Percentiles rank a stretch among this genome's conserved stretches.
Conservation (phyloP, 2,888 invertebrate genomes). For the Acanthopleura granulata region DNA sequence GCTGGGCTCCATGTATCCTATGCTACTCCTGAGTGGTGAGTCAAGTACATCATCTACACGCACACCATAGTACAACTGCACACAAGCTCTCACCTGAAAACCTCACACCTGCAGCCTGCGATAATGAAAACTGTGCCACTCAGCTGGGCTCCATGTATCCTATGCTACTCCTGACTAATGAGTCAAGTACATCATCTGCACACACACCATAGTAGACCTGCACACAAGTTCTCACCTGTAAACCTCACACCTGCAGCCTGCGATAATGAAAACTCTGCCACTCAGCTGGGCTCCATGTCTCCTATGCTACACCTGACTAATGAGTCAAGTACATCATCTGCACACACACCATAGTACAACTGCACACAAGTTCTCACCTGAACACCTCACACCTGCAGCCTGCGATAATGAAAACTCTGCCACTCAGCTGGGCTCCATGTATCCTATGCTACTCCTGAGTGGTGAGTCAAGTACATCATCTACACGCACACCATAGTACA, state of each 20-base stretch:
- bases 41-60: slow-evolving; percentile 30
- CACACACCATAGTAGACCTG: too few relatives aligned
- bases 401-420: slow-evolving; percentile 93
- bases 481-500: too few relatives aligned
- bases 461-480: slow-evolving; percentile 81
- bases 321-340: slow-evolving; percentile 70
- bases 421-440: slow-evolving; percentile 93
- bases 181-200: slow-evolving; percentile 58
- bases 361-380: too few relatives aligned
- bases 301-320: slow-evolving; percentile 92
- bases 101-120: slow-evolving; percentile 89
- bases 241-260: slow-evolving; percentile 89
- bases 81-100: too few relatives aligned
- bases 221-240: too few relatives aligned
- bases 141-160: slow-evolving; percentile 96
- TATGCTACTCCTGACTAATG: slow-evolving; percentile 89
- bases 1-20: slow-evolving; percentile 94
- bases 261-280: slow-evolving; percentile 91
- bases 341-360: too few relatives aligned
- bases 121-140: slow-evolving; percentile 92
- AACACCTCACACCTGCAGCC: slow-evolving; percentile 83
- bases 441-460: slow-evolving; percentile 90
- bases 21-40: slow-evolving; percentile 88
- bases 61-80: too few relatives aligned
- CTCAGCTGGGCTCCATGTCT: slow-evolving; percentile 94